Conservation (phyloP, 2,888 invertebrate species). For the Oasisia sp. region DNA sequence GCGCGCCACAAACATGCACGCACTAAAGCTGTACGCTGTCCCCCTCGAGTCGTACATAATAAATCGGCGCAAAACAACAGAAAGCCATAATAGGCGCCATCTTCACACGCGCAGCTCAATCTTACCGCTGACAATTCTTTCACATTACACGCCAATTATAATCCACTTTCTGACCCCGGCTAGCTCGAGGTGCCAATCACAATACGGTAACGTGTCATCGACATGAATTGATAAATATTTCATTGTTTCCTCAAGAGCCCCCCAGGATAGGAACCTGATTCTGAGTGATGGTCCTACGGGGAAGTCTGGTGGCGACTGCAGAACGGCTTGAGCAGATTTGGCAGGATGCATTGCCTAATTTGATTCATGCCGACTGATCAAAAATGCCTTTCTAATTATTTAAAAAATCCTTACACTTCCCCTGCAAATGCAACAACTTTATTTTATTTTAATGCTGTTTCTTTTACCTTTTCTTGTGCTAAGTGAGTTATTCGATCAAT, state of each 20-base stretch:
- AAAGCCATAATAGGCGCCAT: not conserved
- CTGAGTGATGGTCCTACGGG: not conserved
- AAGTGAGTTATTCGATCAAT: not conserved
- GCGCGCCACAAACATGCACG: not conserved
- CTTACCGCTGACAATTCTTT: not conserved
- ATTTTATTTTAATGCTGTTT: not conserved
- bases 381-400: not conserved
- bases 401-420: not conserved
- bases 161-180: not conserved
- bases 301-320: not conserved
- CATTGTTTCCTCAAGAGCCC: not conserved
- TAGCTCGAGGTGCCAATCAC: not conserved
- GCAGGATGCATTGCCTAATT: not conserved
- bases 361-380: not conserved
- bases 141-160: conserved; percentile 9
- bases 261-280: not conserved
- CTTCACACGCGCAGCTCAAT: not conserved
- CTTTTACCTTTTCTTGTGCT: not conserved
- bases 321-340: not conserved
- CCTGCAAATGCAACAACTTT: not conserved
- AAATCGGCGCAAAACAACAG: not conserved
- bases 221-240: not conserved
- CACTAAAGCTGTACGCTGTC: not conserved
- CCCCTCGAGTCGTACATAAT: conserved; percentile 7
- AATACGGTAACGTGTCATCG: not conserved